These are phyloP conservation scores for Iphiclides podalirius DNA, from an alignment of 2,888 invertebrate genomes.

Conservation along the genomic window DNA sequence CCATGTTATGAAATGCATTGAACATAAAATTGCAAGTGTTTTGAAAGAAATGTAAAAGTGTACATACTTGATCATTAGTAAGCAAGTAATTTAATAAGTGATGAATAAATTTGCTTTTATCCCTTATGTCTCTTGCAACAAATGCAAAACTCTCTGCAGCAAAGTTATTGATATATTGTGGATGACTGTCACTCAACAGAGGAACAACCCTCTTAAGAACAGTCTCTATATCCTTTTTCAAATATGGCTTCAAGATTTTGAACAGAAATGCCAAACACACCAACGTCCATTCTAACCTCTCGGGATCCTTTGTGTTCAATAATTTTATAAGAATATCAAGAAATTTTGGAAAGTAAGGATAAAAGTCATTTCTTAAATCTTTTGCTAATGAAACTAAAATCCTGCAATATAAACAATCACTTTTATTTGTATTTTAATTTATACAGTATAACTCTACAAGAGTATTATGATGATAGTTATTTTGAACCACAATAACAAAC, in stretches of 20 bases:
- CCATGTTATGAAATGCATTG: too few species aligned
- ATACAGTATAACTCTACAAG: too few species aligned
- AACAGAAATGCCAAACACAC: conserved; percentile 93
- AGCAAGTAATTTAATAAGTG: conserved; percentile 84
- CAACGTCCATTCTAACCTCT: conserved; percentile 92
- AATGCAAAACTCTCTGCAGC: conserved; percentile 98
- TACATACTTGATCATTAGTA: conserved; percentile 84
- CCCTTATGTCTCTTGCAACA: conserved; percentile 92
- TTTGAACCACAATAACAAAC: too few species aligned
- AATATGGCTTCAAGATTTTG: conserved; percentile 91
- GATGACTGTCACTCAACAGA: conserved; percentile 87
- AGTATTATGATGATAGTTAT: too few species aligned
- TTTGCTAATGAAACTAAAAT: conserved; percentile 91
- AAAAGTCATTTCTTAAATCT: conserved; percentile 94
- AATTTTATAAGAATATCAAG: conserved; percentile 86
- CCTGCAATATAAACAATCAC: conserved; percentile 68
- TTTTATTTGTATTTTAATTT: too few species aligned
- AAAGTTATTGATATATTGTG: conserved; percentile 93
- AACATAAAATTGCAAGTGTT: too few species aligned
- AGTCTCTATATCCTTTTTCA: conserved; percentile 88
- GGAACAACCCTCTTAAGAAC: conserved; percentile 87
- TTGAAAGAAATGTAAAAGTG: neutral
- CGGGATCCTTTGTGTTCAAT: conserved; percentile 87
- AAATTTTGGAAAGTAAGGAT: conserved; percentile 89
- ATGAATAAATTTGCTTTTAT: conserved; percentile 86